Conservation (phyloP, 2,113 vertebrate species). For the Protomyctophum bolini region DNA sequence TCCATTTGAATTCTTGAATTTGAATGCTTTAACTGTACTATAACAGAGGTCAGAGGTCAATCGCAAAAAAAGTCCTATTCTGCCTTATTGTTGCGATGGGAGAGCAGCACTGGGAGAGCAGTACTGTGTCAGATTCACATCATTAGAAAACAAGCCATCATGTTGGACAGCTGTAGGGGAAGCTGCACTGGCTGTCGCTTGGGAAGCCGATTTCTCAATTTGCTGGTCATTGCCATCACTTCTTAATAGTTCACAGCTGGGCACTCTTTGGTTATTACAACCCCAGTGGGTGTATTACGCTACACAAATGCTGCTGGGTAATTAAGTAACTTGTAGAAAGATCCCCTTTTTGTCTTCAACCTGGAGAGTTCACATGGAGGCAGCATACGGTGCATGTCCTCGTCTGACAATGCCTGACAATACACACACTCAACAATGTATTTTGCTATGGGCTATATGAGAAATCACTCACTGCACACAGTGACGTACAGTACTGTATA, state of each 20-base stretch:
- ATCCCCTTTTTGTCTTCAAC: slow-evolving; percentile 15
- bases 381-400: too few species aligned
- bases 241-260: slow-evolving; percentile 77
- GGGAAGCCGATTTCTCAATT: slow-evolving; percentile 63
- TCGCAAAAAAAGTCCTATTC: slow-evolving; percentile 26
- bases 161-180: slow-evolving; percentile 55
- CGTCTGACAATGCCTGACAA: too few species aligned
- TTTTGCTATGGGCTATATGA: too few species aligned
- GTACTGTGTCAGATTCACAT: slow-evolving; percentile 30
- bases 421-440: too few species aligned
- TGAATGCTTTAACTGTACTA: slow-evolving; percentile 2
- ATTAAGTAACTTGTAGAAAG: slow-evolving; percentile 50
- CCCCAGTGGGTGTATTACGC: slow-evolving; percentile 55
- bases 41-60: slow-evolving; percentile 10
- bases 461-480: too few species aligned
- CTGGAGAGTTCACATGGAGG: slow-evolving; percentile 15
- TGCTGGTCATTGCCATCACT: slow-evolving; percentile 58
- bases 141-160: slow-evolving; percentile 35
- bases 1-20: slow-evolving; percentile 13
- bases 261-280: slow-evolving; percentile 65
- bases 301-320: slow-evolving; percentile 41
- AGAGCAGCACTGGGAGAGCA: slow-evolving; percentile 11
- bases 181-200: slow-evolving; percentile 40
- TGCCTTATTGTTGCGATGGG: slow-evolving; percentile 12
- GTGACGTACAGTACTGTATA: too few species aligned